These are phyloP conservation scores for Gallinago stenura DNA, from an alignment of 2,797 vertebrate genomes.

Conservation along the genomic window DNA sequence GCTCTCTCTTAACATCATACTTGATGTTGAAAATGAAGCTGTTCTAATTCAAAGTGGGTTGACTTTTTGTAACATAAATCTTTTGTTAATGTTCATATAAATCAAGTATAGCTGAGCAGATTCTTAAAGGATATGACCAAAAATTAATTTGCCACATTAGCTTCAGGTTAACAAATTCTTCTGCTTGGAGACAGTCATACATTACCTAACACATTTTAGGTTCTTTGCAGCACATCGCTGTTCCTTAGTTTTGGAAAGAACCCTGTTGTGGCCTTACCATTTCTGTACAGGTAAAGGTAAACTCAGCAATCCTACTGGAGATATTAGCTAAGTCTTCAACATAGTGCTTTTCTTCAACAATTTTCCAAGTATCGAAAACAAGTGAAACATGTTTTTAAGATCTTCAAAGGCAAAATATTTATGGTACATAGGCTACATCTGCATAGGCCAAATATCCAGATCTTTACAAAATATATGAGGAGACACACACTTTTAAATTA, in stretches of 20 bases:
- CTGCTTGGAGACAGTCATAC: constrained; percentile 60
- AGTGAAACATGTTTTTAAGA: not conserved
- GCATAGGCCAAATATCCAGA: not conserved
- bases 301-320: not conserved
- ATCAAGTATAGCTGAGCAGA: constrained; percentile 64
- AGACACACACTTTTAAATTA: not conserved
- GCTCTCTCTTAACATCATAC: not conserved
- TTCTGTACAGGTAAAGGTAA: not conserved
- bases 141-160: constrained; percentile 73
- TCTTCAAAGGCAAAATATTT: not conserved
- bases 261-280: not conserved
- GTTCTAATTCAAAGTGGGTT: constrained; percentile 55
- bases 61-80: constrained; percentile 68
- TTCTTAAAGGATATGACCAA: constrained; percentile 69
- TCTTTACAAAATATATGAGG: not conserved
- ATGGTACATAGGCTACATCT: accelerated
- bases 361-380: not conserved
- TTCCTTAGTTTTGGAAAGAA: constrained; percentile 1
- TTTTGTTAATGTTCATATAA: constrained; percentile 73
- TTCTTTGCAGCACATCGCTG: not conserved
- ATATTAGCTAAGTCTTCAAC: not conserved
- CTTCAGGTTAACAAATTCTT: constrained; percentile 74
- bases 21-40: constrained; percentile 48
- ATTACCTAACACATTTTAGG: constrained; percentile 59
- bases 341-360: not conserved